phyloP scores from a whole-genome alignment of 2,113 vertebrate species.

The Plotosus lineatus region DNA sequence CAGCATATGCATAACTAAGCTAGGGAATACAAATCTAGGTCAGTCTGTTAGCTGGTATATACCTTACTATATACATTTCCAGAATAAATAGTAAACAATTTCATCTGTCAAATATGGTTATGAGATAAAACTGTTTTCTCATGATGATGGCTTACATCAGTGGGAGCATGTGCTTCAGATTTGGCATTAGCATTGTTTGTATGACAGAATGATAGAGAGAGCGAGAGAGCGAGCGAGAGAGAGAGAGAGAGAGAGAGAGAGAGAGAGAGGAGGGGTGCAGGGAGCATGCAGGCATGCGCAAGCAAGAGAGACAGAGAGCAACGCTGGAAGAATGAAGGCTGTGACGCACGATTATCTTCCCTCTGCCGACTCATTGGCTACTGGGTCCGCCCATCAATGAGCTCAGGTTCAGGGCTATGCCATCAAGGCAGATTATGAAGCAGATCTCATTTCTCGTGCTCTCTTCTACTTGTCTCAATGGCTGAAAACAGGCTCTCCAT shows the following conservation, averaged over 20 bases:
- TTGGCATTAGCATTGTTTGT: conserved; percentile 66
- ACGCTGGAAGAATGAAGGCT: conserved; percentile 55
- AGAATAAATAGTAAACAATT: neutral
- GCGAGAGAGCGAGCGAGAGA: conserved; percentile 52
- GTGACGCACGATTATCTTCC: conserved; percentile 70
- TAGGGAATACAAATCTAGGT: conserved; percentile 40
- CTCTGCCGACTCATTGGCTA: conserved; percentile 64
- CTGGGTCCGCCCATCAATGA: conserved; percentile 60
- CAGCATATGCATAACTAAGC: neutral
- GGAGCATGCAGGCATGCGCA: conserved; percentile 34
- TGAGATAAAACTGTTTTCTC: conserved; percentile 24
- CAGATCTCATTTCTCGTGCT: conserved; percentile 72
- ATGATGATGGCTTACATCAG: conserved; percentile 50
- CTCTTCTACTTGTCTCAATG: conserved; percentile 76
- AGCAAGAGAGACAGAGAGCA: conserved; percentile 36
- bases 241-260: conserved; percentile 51
- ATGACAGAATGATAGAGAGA: conserved; percentile 51
- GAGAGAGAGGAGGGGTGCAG: conserved; percentile 55
- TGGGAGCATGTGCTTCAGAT: conserved; percentile 61
- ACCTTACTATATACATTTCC: neutral
- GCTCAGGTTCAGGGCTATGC: conserved; percentile 68
- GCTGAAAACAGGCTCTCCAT: conserved; percentile 73
- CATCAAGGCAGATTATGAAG: conserved; percentile 79
- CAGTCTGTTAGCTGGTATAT: conserved; percentile 27
- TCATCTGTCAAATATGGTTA: conserved; percentile 34